Base-by-base conservation (phyloP, 2,888 invertebrate genomes). In the Tipula lateralis region DNA sequence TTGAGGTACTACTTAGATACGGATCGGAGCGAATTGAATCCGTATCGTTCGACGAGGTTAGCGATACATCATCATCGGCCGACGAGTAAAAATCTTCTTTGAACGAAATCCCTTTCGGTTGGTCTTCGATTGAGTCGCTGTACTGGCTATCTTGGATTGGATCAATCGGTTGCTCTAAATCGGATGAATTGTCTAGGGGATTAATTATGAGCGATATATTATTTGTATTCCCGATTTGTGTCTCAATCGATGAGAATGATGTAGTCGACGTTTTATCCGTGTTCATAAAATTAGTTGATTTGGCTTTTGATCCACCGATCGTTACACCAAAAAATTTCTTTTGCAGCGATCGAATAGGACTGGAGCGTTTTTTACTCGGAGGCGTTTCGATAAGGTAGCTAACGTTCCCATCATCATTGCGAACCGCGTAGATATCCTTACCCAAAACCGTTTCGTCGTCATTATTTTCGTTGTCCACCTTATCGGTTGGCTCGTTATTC, bases 361-460 rank as follows among this genome's bases (percentile, higher is more conserved):
- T 90, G 19, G 89, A 89, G 85, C 29, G 44, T 50, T 90, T 90
- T 85, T 90, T 90, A 85, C 87, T 88, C 29, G 86, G 86, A 7
- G 87, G 87, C 1, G 88, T 86, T 84, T 89, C 89, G 85, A 89
- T 88, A 86, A 90, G 90, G 84, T 90, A 90, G 85, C 89, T 93
- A 3, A 96, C 93, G 87, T 95, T 95, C 1, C 96, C 96, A 87
- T 95, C 95, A 32, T 95, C 94, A 82, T 94, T 95, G 87, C 96
- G 96, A 81, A 96, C 95, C 0, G 96, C 96, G 87, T 94, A 96
- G 13, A 96, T 94, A 87, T 94, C 95, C 29, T 91, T 91, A 83
- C 87, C 87, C 4, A 86, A 84, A 1, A 86, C 86, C 16, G 84
- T 83, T 24, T 86, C 86, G 1, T 90, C 89, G 0, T 89, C 87